These are phyloP conservation scores for Equus przewalskii DNA, from an alignment of 2,113 vertebrate genomes.

Conservation along the genomic window DNA sequence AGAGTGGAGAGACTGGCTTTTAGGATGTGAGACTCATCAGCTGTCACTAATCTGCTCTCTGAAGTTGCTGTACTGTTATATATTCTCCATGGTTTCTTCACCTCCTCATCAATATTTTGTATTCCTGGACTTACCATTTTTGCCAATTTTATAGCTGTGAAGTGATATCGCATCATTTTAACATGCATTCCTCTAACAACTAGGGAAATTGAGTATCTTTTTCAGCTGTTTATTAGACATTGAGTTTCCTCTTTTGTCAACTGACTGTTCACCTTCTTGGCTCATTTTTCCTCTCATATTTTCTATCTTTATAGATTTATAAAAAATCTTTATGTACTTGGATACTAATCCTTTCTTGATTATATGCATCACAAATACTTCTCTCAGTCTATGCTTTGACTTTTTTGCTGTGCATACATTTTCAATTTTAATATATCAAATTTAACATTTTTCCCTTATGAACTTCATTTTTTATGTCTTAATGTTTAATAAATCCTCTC, in stretches of 20 bases:
- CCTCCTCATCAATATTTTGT: neutral
- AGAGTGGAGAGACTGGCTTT: neutral
- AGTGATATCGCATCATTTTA: neutral
- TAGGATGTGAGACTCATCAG: neutral
- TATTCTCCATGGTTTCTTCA: neutral
- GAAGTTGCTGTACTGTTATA: neutral
- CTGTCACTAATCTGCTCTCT: neutral
- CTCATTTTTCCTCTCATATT: neutral
- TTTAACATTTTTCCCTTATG: slow-evolving; percentile 29
- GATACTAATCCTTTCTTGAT: neutral
- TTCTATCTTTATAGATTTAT: neutral
- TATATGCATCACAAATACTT: neutral
- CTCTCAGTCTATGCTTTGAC: neutral
- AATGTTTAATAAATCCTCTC: neutral
- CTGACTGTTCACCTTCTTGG: neutral
- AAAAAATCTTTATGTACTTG: neutral
- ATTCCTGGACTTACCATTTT: neutral
- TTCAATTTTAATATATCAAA: slow-evolving; percentile 42
- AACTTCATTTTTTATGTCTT: neutral
- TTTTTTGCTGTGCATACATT: neutral
- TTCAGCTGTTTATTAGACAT: neutral
- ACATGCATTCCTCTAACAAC: neutral
- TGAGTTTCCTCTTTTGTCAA: neutral
- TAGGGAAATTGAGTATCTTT: neutral
- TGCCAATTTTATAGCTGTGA: neutral